phyloP scores from a whole-genome alignment of 2,113 vertebrate species.

The Leucoraja erinaceus region DNA sequence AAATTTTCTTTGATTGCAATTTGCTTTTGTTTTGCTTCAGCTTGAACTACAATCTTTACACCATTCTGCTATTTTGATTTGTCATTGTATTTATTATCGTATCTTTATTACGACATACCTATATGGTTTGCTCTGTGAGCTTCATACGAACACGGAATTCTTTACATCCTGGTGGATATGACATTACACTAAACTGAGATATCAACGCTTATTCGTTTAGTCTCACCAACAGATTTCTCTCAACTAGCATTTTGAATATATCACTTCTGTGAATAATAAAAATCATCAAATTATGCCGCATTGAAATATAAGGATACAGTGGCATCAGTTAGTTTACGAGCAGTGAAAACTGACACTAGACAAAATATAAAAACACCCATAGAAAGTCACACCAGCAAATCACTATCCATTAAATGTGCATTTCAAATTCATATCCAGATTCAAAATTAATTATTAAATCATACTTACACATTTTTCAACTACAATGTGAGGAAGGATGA shows the following conservation, averaged over 20 bases:
- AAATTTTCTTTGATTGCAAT: too few species aligned
- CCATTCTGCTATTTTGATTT: too few species aligned
- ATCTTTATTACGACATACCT: too few species aligned
- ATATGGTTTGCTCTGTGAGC: too few species aligned
- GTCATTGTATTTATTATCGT: too few species aligned
- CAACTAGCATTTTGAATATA: background rate
- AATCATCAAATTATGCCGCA: background rate
- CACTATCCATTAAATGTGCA: background rate
- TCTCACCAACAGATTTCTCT: background rate
- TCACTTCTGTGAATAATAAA: background rate
- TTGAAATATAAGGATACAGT: slow-evolving; percentile 44
- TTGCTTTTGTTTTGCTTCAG: too few species aligned
- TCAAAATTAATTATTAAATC: background rate
- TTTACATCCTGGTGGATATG: too few species aligned
- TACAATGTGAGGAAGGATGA: background rate
- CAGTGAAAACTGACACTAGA: background rate
- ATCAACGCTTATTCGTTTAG: background rate
- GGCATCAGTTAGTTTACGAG: too few species aligned
- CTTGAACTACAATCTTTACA: too few species aligned
- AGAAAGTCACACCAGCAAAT: too few species aligned
- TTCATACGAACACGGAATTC: too few species aligned
- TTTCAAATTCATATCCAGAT: background rate
- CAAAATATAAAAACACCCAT: background rate
- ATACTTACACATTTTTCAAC: background rate
- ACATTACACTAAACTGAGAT: background rate